Conservation (phyloP, 92 coral and sea anemone genomes). For the Zoanthus sociatus region DNA sequence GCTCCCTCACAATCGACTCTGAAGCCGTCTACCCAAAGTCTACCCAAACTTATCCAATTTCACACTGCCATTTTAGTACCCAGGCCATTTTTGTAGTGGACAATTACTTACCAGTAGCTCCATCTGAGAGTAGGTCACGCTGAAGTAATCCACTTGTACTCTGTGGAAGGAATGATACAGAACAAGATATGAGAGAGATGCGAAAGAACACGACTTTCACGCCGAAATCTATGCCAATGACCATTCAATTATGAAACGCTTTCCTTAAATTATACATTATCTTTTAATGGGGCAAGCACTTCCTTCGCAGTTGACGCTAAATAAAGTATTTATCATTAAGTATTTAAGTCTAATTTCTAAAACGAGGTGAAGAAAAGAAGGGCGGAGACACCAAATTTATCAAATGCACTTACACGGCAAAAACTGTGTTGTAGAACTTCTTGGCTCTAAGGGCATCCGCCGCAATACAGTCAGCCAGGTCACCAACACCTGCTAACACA, state of each 20-base stretch:
- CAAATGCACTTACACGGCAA: conserved; percentile 25
- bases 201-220: neutral
- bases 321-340: no score
- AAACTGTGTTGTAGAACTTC: conserved; percentile 39
- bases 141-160: conserved; percentile 45
- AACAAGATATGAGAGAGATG: neutral
- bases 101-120: conserved; percentile 41
- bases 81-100: no score
- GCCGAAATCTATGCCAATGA: no score
- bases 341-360: no score
- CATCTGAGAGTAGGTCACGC: conserved; percentile 45
- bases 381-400: neutral
- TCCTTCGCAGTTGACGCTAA: no score
- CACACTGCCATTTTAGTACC: no score
- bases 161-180: neutral
- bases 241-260: no score
- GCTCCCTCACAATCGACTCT: no score
- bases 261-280: no score
- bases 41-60: no score
- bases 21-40: no score
- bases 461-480: conserved; percentile 43
- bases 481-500: conserved; percentile 33
- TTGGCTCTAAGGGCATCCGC: conserved; percentile 45
- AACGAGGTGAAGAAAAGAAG: neutral
- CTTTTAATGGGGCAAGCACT: no score